Percentiles rank a stretch among this genome's conserved stretches.
These are phyloP conservation scores for Megalops cyprinoides DNA, from an alignment of 2,797 vertebrate genomes.

Conservation along the genomic window DNA sequence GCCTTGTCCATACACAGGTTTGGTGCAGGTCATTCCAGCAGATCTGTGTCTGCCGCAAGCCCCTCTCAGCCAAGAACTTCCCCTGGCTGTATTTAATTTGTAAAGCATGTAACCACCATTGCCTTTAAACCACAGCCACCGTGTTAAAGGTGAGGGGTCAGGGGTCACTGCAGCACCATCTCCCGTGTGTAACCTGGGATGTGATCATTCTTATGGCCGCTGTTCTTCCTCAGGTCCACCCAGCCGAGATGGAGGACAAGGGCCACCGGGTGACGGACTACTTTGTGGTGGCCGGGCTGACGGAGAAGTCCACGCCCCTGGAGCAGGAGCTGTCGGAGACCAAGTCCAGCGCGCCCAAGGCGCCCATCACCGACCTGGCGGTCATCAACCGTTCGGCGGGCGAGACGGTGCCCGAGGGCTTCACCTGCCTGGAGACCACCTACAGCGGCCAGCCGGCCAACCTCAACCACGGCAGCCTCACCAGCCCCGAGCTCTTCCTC, in stretches of 20 bases:
- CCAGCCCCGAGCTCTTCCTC: slow-evolving; percentile 88
- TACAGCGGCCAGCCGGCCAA: slow-evolving; percentile 86
- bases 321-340: slow-evolving; percentile 91
- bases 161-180: not conserved
- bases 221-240: not conserved
- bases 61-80: too few species aligned
- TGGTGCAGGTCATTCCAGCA: too few species aligned
- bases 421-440: slow-evolving; percentile 85
- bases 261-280: slow-evolving; percentile 94
- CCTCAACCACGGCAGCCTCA: slow-evolving; percentile 90
- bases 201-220: not conserved
- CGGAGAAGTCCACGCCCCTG: slow-evolving; percentile 86
- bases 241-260: slow-evolving; percentile 88
- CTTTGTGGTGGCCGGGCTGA: slow-evolving; percentile 93
- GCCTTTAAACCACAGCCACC: not conserved
- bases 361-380: slow-evolving; percentile 90
- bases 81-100: too few species aligned
- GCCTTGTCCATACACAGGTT: too few species aligned
- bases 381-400: slow-evolving; percentile 89
- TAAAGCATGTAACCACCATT: not conserved
- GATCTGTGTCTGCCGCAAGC: too few species aligned
- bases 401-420: slow-evolving; percentile 87
- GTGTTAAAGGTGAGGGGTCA: not conserved
- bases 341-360: slow-evolving; percentile 86
- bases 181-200: not conserved